Percentiles rank a stretch among this genome's conserved stretches.
phyloP scores from a whole-genome alignment of 2,888 invertebrate species.

The Odontomyia ornata region DNA sequence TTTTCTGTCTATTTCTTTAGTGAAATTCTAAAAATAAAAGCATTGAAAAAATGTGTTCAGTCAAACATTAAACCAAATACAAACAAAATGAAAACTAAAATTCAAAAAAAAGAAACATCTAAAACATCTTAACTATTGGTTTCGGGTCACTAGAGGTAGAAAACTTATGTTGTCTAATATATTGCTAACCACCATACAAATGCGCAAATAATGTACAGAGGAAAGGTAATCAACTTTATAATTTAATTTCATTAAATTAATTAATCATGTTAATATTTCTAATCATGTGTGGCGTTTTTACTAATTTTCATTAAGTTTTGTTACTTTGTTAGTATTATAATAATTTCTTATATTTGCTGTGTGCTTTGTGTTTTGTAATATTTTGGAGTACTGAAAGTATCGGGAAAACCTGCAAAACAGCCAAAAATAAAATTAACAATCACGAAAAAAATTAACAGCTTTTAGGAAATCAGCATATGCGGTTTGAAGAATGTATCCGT shows the following conservation, averaged over 20 bases:
- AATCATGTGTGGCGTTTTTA: too few species aligned
- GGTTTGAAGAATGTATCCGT: too few species aligned
- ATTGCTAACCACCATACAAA: conserved; percentile 29
- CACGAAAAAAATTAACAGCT: too few species aligned
- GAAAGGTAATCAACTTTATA: conserved; percentile 24
- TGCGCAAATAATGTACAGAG: neutral
- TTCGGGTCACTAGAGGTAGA: conserved; percentile 36
- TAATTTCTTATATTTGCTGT: too few species aligned
- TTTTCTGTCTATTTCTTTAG: conserved; percentile 33
- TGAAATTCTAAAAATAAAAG: conserved; percentile 35
- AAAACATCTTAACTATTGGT: conserved; percentile 36
- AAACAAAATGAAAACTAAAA: conserved; percentile 10
- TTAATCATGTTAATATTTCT: too few species aligned
- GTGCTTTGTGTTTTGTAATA: too few species aligned
- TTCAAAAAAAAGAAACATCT: conserved; percentile 8
- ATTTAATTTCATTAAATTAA: neutral
- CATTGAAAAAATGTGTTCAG: neutral
- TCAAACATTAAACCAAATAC: conserved; percentile 2
- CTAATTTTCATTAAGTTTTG: too few species aligned
- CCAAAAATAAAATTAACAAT: too few species aligned
- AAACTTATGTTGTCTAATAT: conserved; percentile 19
- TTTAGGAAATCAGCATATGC: too few species aligned
- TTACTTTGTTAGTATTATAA: too few species aligned
- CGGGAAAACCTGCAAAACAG: too few species aligned
- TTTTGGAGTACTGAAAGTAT: too few species aligned